These are phyloP conservation scores for Hippocampus mohnikei DNA, from an alignment of 2,113 vertebrate species.

Conservation along the genomic window DNA sequence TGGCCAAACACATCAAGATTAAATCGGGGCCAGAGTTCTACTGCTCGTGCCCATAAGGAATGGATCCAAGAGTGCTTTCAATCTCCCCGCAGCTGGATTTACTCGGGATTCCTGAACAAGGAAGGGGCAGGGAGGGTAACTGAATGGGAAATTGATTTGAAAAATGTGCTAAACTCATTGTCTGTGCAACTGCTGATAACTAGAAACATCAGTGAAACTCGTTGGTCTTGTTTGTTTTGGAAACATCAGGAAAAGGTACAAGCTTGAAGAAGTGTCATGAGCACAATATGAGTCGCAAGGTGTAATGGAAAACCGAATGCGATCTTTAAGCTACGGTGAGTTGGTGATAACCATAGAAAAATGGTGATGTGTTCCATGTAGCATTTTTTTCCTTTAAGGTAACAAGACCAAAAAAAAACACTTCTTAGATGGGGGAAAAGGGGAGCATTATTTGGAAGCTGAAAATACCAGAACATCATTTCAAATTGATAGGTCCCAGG, in stretches of 20 bases:
- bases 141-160: not conserved
- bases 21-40: slow-evolving; percentile 40
- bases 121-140: not conserved
- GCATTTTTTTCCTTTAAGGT: not conserved
- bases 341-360: not conserved
- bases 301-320: not conserved
- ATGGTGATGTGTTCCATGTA: no score
- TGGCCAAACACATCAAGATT: slow-evolving; percentile 37
- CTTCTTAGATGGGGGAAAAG: no score
- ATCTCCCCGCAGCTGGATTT: slow-evolving; percentile 13
- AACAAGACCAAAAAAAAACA: not conserved
- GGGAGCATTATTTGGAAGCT: no score
- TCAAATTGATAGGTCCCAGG: no score
- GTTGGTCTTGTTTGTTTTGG: slow-evolving; percentile 10
- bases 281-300: not conserved
- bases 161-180: slow-evolving; percentile 1
- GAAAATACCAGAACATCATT: no score
- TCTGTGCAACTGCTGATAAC: not conserved
- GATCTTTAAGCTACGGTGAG: not conserved
- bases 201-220: not conserved
- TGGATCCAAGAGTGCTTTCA: slow-evolving; percentile 31
- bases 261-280: not conserved
- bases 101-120: not conserved
- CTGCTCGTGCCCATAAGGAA: slow-evolving; percentile 11
- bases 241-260: not conserved